Percentiles rank a stretch among this genome's conserved stretches.
phyloP scores from a whole-genome alignment of 2,888 invertebrate genomes.

The Tillus elongatus region DNA sequence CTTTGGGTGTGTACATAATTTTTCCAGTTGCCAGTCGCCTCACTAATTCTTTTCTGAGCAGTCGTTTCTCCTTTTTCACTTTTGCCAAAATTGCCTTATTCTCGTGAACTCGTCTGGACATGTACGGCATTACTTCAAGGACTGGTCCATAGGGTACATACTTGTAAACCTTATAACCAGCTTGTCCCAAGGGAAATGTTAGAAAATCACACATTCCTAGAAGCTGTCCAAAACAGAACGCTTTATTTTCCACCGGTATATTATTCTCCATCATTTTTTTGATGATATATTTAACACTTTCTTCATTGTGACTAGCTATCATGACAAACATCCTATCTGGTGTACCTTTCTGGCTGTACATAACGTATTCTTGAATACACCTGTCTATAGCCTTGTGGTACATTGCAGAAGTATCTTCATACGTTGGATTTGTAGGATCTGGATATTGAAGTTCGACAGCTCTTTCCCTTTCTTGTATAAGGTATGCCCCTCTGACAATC shows the following conservation, averaged over 20 bases:
- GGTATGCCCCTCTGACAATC: neutral
- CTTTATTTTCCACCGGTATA: slow-evolving; percentile 77
- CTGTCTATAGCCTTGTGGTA: slow-evolving; percentile 79
- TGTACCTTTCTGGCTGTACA: slow-evolving; percentile 51
- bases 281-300: slow-evolving; percentile 85
- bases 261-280: slow-evolving; percentile 84
- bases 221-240: slow-evolving; percentile 92
- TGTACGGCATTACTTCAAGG: slow-evolving; percentile 85
- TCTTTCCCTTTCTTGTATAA: slow-evolving; percentile 45
- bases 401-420: slow-evolving; percentile 80
- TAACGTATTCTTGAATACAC: slow-evolving; percentile 63
- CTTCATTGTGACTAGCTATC: slow-evolving; percentile 95
- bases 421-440: slow-evolving; percentile 80
- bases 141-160: slow-evolving; percentile 96
- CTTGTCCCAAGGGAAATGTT: slow-evolving; percentile 87
- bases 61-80: slow-evolving; percentile 73
- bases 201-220: slow-evolving; percentile 97
- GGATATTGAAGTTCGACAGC: slow-evolving; percentile 79
- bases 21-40: slow-evolving; percentile 62
- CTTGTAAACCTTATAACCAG: slow-evolving; percentile 95
- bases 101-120: slow-evolving; percentile 86
- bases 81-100: slow-evolving; percentile 80
- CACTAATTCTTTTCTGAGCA: slow-evolving; percentile 62
- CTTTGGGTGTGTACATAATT: slow-evolving; percentile 69
- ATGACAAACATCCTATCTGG: slow-evolving; percentile 70